phyloP scores from a whole-genome alignment of 2,113 vertebrate species.

The Perccottus glenii region DNA sequence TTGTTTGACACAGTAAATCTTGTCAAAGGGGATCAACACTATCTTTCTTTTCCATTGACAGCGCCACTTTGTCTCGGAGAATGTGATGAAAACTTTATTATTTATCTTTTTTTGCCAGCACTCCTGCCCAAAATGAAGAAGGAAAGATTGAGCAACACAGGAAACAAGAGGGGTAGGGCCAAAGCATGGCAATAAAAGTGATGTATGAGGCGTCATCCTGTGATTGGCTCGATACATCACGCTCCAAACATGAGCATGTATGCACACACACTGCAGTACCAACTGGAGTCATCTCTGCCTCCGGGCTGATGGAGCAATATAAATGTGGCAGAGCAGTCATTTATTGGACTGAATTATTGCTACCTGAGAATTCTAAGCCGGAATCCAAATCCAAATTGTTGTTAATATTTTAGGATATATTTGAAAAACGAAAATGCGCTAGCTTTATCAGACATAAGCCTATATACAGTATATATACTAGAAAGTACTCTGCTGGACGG shows the following conservation, averaged over 20 bases:
- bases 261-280: constrained; percentile 15
- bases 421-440: background rate
- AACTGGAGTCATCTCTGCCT: constrained; percentile 28
- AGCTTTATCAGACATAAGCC: background rate
- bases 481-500: too few species aligned
- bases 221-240: constrained; percentile 75
- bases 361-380: background rate
- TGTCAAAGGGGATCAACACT: constrained; percentile 48
- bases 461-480: too few species aligned
- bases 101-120: constrained; percentile 52
- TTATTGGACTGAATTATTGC: constrained; percentile 45
- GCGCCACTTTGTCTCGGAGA: constrained; percentile 61
- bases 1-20: constrained; percentile 50
- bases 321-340: constrained; percentile 33
- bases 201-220: constrained; percentile 72
- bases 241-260: constrained; percentile 39
- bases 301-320: constrained; percentile 44
- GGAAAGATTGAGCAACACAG: constrained; percentile 60
- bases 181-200: constrained; percentile 78
- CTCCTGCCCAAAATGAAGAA: constrained; percentile 42
- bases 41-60: constrained; percentile 31
- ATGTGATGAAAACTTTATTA: constrained; percentile 71
- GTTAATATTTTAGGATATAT: background rate
- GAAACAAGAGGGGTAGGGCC: constrained; percentile 55
- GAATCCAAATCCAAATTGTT: background rate